A percentile compares a stretch with the other conserved stretches of the same genome.
Evolutionary conservation across 1,140 invertebrate genomes (phyloP).

Genomic region (Nylanderia fulva): DNA sequence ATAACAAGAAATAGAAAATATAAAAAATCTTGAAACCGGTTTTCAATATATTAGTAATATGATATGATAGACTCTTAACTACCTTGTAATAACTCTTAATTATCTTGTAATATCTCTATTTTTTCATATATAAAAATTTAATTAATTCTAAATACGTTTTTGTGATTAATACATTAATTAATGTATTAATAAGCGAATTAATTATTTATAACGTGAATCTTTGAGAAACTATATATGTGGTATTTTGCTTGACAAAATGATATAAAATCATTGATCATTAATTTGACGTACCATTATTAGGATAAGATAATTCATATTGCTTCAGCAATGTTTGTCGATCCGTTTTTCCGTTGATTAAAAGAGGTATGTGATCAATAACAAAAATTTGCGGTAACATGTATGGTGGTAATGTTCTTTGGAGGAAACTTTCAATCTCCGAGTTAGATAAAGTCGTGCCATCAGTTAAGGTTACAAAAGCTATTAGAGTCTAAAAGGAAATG

Average conservation of each 20-base stretch:
- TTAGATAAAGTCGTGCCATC: conserved; percentile 87
- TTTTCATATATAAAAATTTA: background rate
- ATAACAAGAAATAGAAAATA: background rate
- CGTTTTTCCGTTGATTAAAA: conserved; percentile 94
- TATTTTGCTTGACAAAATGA: background rate
- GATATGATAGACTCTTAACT: background rate
- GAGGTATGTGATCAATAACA: conserved; percentile 90
- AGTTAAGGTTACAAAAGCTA: conserved; percentile 90
- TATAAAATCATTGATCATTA: background rate
- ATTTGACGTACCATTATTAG: conserved; percentile 84
- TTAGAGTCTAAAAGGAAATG: conserved; percentile 87
- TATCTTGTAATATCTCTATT: background rate
- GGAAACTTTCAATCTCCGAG: conserved; percentile 88
- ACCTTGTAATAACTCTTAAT: too few species aligned
- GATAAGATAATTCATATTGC: conserved; percentile 89
- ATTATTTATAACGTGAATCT: background rate
- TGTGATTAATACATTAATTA: too few species aligned
- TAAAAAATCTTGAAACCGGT: background rate
- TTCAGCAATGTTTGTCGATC: conserved; percentile 92
- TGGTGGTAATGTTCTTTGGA: conserved; percentile 88
- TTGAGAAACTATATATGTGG: background rate
- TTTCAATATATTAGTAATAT: background rate
- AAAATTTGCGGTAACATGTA: conserved; percentile 93
- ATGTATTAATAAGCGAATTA: too few species aligned
- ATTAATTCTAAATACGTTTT: background rate